Conservation (phyloP, 2,888 invertebrate genomes). For the Teleiodes luculella region DNA sequence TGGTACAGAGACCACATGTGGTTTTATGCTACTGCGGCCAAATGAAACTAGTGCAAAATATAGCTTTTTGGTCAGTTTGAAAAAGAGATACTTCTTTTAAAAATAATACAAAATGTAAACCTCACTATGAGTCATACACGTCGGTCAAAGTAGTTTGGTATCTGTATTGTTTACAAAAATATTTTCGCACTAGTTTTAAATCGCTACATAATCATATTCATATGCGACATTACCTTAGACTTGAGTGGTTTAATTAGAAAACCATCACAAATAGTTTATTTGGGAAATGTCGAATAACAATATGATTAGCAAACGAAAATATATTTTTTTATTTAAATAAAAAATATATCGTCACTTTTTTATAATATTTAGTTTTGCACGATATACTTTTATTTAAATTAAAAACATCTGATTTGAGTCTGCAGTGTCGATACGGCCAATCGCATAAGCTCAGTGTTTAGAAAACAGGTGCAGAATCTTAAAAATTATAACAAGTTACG, state of each 20-base stretch:
- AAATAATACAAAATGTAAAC: too few relatives aligned
- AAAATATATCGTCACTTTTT: too few relatives aligned
- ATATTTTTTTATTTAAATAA: neutral
- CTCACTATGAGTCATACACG: too few relatives aligned
- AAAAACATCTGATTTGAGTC: too few relatives aligned
- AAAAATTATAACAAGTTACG: neutral
- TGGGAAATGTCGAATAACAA: neutral
- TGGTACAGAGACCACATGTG: neutral
- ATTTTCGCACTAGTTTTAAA: neutral
- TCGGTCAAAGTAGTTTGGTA: too few relatives aligned
- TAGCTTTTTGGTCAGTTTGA: too few relatives aligned
- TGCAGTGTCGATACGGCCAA: neutral
- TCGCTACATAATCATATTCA: neutral
- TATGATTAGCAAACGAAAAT: neutral
- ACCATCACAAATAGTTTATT: neutral
- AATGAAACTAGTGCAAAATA: neutral
- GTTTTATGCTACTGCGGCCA: neutral
- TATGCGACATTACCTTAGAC: neutral
- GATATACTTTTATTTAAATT: too few relatives aligned
- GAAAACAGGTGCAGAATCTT: neutral
- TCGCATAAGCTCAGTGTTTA: slow-evolving; percentile 1
- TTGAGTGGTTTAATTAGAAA: too few relatives aligned
- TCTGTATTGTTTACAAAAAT: too few relatives aligned
- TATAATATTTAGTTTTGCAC: too few relatives aligned
- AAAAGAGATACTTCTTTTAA: too few relatives aligned